Base-by-base conservation (phyloP, 1,140 invertebrate genomes). In the Pseudobourletiella spinata region DNA sequence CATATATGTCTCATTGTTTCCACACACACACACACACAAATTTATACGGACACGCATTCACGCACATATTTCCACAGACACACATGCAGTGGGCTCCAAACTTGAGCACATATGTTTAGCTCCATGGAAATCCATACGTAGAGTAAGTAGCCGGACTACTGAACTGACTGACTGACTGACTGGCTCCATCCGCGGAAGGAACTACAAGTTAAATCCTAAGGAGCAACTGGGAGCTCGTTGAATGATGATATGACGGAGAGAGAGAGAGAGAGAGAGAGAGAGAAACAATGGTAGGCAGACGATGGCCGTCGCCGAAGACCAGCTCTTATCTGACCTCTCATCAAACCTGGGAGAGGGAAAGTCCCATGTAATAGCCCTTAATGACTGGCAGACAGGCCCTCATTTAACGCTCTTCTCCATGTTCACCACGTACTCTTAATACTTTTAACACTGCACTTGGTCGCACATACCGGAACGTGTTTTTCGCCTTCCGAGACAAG, bases 321-420 rank as follows among this genome's bases (percentile, higher is more conserved):
- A 30, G 57, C 44, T 62, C 66, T 68, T 67, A 70, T 67, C 68
- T 65, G 59, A 68, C 59, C 65, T 56, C 56, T 55, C 32, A 70
- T 70, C 68, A 50, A 56, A 51, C 59, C 30, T 61, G 48, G 56
- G 57, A 67, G 63, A 70, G 66, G 66, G 65, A 68, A 70, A 70
- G 66, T 65, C 61, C 63, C 63, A 65, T 68, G 68, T 67, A 70
- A 70, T 68, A 68, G 63, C 60, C 63, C 68, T 67, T 67, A 70
- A 70, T 67, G 66, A 70, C 65, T 67, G 46, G 50, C 64, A 60
- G 50, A 68, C 59, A 63, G 59, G 61, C 50, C 42, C 48, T 56
- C 52, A 56, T 56, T 50, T 50, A 35, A 59, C 52, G 4, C 32
- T 39, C 26, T 48, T 48, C 44, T 48, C 14, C 8, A 52, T 52